Conservation (phyloP, 2,888 invertebrate genomes). For the Diaprepes abbreviatus region DNA sequence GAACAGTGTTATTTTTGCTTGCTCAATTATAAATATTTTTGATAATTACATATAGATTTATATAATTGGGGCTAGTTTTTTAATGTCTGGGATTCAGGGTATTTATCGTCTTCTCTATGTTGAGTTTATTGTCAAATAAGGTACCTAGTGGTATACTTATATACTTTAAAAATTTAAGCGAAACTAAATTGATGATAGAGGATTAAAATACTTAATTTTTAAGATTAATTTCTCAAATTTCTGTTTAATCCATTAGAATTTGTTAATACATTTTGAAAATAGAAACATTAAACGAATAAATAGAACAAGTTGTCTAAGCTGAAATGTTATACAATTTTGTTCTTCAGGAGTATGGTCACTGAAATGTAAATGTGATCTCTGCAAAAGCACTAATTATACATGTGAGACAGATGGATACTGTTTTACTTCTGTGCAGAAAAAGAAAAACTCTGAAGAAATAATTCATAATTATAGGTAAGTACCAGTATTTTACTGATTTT, state of each 20-base stretch:
- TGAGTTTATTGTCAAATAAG: no score
- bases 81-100: not conserved
- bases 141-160: no score
- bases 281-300: no score
- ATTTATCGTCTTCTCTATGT: no score
- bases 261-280: no score
- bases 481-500: not conserved
- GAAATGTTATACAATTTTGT: constrained; percentile 36
- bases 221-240: no score
- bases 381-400: constrained; percentile 78
- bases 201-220: no score
- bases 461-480: constrained; percentile 85
- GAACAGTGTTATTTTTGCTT: constrained; percentile 18
- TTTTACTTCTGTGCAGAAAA: constrained; percentile 73
- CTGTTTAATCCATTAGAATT: no score
- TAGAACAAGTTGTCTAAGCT: no score
- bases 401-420: constrained; percentile 93
- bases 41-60: constrained; percentile 42
- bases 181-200: no score
- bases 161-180: no score
- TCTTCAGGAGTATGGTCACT: constrained; percentile 72
- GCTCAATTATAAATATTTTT: constrained; percentile 29
- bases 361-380: constrained; percentile 89
- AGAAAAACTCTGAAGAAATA: constrained; percentile 68
- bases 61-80: not conserved